A percentile compares a stretch with the other conserved stretches of the same genome.
Conservation (phyloP, 1,140 invertebrate species). For the Tribolium madens region DNA sequence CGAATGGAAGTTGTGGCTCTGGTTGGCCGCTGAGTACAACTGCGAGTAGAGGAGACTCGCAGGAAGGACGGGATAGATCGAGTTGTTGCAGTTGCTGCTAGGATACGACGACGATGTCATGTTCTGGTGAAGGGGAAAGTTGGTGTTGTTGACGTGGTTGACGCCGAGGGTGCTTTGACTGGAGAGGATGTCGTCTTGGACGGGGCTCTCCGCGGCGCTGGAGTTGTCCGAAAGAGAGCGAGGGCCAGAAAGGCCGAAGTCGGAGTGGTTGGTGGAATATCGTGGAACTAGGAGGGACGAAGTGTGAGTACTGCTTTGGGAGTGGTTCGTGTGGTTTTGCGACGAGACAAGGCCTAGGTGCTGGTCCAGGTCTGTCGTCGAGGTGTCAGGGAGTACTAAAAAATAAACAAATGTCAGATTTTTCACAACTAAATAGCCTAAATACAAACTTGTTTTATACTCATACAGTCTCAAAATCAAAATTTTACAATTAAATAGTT, state of each 20-base stretch:
- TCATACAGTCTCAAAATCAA: too few species aligned
- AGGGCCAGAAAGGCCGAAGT: constrained; percentile 70
- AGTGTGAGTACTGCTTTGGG: constrained; percentile 63
- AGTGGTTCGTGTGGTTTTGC: constrained; percentile 65
- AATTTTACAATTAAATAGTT: too few species aligned
- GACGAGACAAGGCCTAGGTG: constrained; percentile 78
- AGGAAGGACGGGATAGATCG: constrained; percentile 79
- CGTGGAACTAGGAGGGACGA: constrained; percentile 69
- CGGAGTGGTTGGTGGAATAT: constrained; percentile 68
- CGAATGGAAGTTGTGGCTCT: constrained; percentile 80
- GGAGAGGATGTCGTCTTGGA: constrained; percentile 79
- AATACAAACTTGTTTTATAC: too few species aligned
- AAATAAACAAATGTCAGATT: constrained; percentile 52
- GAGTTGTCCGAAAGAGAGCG: constrained; percentile 83
- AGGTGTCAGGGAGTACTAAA: constrained; percentile 80
- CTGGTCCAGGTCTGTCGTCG: constrained; percentile 81
- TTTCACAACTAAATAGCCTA: too few species aligned
- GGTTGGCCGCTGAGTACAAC: constrained; percentile 82
- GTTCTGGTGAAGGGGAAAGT: constrained; percentile 72
- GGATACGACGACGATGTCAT: constrained; percentile 67
- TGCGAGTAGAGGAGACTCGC: constrained; percentile 86
- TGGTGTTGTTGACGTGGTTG: constrained; percentile 75
- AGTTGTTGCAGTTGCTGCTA: constrained; percentile 74
- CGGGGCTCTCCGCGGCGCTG: constrained; percentile 84
- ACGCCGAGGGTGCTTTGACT: constrained; percentile 68